Evolutionary conservation across 2,797 vertebrate species (phyloP), one percentile per base, ranked within the genome.

Genomic region (Calcarius lapponicus): DNA sequence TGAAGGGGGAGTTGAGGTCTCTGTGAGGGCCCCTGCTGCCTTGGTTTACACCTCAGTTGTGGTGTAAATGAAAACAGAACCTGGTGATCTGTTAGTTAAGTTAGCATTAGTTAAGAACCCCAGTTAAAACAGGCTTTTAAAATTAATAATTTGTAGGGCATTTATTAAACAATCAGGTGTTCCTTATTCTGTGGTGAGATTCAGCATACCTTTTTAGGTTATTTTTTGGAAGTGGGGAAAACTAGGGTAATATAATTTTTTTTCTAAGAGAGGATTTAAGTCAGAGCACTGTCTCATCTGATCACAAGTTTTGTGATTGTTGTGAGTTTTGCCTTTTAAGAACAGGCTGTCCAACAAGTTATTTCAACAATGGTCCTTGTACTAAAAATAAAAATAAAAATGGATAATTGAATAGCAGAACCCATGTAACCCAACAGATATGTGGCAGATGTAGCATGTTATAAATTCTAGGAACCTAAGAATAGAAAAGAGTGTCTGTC

Each of bases 381-480:
- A 75, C 79, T 95, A 93, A 94, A 95, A 92, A 61, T 69, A 76
- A 60, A 75, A 87, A 48, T 54, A 86, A 94, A 85, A 95, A 32
- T 19, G n/a, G 76, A 90, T 86, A 91, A 88, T 88, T 86, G 80
- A 84, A 53, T 81, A 88, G 56, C 62, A 91, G 48, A 65, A 80
- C 7, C 58, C 76, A 22, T 80, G 73, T 74, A 96, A 96, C 42
- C 54, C 42, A 88, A 66, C 62, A 93, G 90, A 95, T 91, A 95
- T 31, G 82, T 95, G 90, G 85, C 96, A 96, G 95, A 93, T 96
- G 91, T 90, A 97, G 62, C 80, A 43, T 90, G 94, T 86, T 96
- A 84, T 90, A 92, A 96, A 94, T 96, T 92, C 76, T 88, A 61
- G 45, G 88, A 86, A 65, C 42, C 88, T 90, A 94, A 95, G 93